Conservation (phyloP, 1,140 invertebrate species). For the Drosophila simulans region DNA sequence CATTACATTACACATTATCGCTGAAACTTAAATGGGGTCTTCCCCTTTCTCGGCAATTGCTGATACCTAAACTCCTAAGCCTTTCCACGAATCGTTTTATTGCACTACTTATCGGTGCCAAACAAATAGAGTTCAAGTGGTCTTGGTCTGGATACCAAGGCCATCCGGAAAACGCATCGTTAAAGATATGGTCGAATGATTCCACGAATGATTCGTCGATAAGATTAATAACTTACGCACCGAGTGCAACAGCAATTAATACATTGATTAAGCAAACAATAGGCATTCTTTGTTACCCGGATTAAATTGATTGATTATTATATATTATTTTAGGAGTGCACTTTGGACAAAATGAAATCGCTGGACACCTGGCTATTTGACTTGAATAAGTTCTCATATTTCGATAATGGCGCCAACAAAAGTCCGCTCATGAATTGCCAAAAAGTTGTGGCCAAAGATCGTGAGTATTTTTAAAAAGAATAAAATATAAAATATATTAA, state of each 20-base stretch:
- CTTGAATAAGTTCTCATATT: constrained; percentile 75
- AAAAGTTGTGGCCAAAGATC: constrained; percentile 78
- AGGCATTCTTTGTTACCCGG: constrained; percentile 27
- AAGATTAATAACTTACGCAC: constrained; percentile 51
- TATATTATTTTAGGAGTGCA: constrained; percentile 61
- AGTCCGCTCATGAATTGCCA: constrained; percentile 80
- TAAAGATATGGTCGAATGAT: constrained; percentile 5
- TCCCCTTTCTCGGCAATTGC: background rate
- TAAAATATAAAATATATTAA: background rate
- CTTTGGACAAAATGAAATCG: constrained; percentile 78
- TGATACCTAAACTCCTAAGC: background rate
- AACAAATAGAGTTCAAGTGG: constrained; percentile 17
- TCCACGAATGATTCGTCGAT: constrained; percentile 24
- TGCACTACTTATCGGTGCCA: constrained; percentile 1
- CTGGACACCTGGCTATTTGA: constrained; percentile 79
- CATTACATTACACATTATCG: too few species aligned
- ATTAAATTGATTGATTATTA: background rate
- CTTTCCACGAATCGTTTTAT: constrained; percentile 11
- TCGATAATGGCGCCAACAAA: constrained; percentile 74
- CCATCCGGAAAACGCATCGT: constrained; percentile 8
- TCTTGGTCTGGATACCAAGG: constrained; percentile 27
- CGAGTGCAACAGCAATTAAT: constrained; percentile 52
- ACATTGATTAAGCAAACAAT: constrained; percentile 49
- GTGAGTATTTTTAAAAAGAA: constrained; percentile 50
- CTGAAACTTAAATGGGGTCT: background rate